Percentiles rank a stretch among this genome's conserved stretches.
Conservation (phyloP, 2,797 vertebrate species). For the Phaenicophaeus curvirostris region DNA sequence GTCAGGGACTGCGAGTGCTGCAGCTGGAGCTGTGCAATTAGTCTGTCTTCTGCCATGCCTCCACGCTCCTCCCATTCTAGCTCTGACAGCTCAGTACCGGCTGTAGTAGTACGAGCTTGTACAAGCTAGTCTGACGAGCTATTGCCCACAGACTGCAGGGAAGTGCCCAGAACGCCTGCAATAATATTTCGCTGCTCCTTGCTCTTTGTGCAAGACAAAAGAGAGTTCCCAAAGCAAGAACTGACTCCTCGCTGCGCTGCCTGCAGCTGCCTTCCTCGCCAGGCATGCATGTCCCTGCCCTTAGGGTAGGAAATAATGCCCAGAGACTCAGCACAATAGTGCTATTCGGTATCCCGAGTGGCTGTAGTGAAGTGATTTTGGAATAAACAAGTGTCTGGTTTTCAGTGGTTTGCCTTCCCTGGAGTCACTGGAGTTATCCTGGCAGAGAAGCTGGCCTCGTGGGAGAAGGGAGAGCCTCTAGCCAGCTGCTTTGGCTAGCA, state of each 20-base stretch:
- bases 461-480: background rate
- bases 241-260: background rate
- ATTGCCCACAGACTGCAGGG: background rate
- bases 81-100: constrained; percentile 26
- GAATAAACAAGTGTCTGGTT: background rate
- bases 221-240: background rate
- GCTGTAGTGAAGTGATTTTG: background rate
- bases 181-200: background rate
- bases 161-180: background rate
- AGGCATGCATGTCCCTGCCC: background rate
- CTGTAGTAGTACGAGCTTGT: constrained; percentile 42
- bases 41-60: constrained; percentile 3
- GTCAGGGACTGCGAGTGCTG: background rate
- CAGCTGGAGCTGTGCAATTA: constrained; percentile 43
- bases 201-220: background rate
- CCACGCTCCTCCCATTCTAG: constrained; percentile 43
- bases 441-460: background rate
- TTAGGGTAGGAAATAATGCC: background rate
- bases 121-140: constrained; percentile 34
- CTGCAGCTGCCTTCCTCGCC: background rate
- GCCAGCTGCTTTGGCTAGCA: background rate
- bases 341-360: background rate
- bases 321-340: background rate
- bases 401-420: background rate
- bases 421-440: background rate